Evolutionary conservation across 2,888 invertebrate species (phyloP), one percentile per base, ranked within the genome.

Genomic region (Ochropleura leucogaster): DNA sequence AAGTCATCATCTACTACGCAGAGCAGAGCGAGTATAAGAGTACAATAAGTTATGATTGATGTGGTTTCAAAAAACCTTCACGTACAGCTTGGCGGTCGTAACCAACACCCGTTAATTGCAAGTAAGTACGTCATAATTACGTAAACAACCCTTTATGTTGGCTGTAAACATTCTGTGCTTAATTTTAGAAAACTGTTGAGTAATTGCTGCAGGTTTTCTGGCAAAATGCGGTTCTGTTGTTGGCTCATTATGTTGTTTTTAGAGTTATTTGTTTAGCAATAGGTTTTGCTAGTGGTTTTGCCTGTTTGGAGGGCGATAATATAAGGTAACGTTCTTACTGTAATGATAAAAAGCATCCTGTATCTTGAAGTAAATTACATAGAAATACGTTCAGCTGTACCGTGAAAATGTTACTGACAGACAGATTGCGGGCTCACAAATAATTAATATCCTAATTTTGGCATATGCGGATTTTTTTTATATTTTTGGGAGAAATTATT

Each of bases 131-230:
- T 68, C 40, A 68, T 79, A 79, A 75, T 82, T 75, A 75, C 7
- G 59, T 51, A 57, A 60, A 68, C 60, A 44, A 62, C 68, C 68
- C 71, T 74, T 82, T 82, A 44, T 72, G 62, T 68, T 68, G 42
- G 7, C 20, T 42, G 66, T 63, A 51, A 68, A 67, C 46, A 44
- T 51, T 64, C 60, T 40, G 47, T 4, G 60, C 20, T 62, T 68
- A 79, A 81, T 82, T 81, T 59, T 79, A 62, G 60, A 70, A 74
- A 74, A 79, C 74, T 71, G 46, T 65, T 49, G 47, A 60, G 74
- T 79, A 82, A 81, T 81, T 81, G 71, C 57, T 79, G 79, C 68
- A 79, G 68, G 65, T 71, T 79, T 73, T 63, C 68, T 66, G 70
- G 55, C 16, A 68, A 62, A 53, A 51, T 74, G 69, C 20, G 68